phyloP scores from a whole-genome alignment of 2,113 vertebrate species.

The Chauna torquata region DNA sequence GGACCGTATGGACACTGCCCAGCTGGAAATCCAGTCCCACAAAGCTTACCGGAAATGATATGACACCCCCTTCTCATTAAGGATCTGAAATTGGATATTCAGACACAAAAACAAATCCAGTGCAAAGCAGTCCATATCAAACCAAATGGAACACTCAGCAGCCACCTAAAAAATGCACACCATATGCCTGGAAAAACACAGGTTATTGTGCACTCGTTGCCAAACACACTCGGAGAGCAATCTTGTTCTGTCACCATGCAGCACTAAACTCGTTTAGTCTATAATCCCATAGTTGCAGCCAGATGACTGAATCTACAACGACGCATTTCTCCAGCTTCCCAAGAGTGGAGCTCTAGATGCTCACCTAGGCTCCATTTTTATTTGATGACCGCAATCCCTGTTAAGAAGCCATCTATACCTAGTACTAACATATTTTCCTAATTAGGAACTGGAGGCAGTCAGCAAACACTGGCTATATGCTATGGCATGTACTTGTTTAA shows the following conservation, averaged over 20 bases:
- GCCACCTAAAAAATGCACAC: not conserved
- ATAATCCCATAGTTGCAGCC: not conserved
- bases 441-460: not conserved
- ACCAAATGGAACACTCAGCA: not conserved
- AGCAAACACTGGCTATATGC: not conserved
- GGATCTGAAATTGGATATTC: not conserved
- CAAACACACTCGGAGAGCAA: not conserved
- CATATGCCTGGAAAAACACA: not conserved
- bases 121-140: not conserved
- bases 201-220: not conserved
- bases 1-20: not conserved
- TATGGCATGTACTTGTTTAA: not conserved
- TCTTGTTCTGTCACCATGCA: not conserved
- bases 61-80: not conserved
- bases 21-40: not conserved
- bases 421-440: not conserved
- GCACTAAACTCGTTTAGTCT: not conserved
- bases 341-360: not conserved
- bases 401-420: not conserved
- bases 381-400: not conserved
- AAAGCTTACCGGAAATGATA: not conserved
- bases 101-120: not conserved
- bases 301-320: not conserved
- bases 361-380: not conserved
- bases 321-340: not conserved